Evolutionary conservation across 2,797 vertebrate genomes (phyloP), one percentile per base, ranked within the genome.

Genomic region (Alcedo atthis): DNA sequence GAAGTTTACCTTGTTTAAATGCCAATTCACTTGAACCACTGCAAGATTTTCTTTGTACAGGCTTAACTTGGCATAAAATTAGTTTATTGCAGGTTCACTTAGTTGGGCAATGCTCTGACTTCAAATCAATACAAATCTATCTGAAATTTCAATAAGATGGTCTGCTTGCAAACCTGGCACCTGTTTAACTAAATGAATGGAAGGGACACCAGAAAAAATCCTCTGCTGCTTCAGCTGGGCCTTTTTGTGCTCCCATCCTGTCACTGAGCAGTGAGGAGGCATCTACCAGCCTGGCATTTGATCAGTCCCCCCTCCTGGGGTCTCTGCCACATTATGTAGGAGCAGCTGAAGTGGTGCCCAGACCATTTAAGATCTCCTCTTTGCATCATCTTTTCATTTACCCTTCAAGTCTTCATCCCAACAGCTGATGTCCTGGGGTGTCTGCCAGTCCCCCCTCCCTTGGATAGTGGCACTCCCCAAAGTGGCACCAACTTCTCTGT

Each of bases 61-160:
- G 51, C 49, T 93, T 95, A 94, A 94, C 84, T 85, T 85, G 69
- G 84, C 94, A 96, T 93, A 93, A 90, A 94, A 94, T 90, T 89
- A 95, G 86, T 80, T 92, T 90, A 92, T 82, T 88, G 86, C 81
- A 76, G 92, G 95, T 87, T 96, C 90, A 82, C 94, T 85, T 83
- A 81, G 75, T 7, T 87, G 85, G 76, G 71, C 84, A 67, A 75
- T 28, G 51, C 68, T 92, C 48, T 90, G 92, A 88, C 73, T 93
- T 90, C 51, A 81, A 71, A 92, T 95, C 95, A 89, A 92, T 94
- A 94, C n/a, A 78, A 69, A 89, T 83, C 87, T 91, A 74, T 85
- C 94, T 59, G 43, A 81, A 85, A 83, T 81, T 77, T 87, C 92
- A 87, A 18, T 48, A 81, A 68, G 73, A 55, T 24, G 19, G 63